Evolutionary conservation across 2,113 vertebrate genomes (phyloP).

Genomic region (Chascanopsetta lugubris): DNA sequence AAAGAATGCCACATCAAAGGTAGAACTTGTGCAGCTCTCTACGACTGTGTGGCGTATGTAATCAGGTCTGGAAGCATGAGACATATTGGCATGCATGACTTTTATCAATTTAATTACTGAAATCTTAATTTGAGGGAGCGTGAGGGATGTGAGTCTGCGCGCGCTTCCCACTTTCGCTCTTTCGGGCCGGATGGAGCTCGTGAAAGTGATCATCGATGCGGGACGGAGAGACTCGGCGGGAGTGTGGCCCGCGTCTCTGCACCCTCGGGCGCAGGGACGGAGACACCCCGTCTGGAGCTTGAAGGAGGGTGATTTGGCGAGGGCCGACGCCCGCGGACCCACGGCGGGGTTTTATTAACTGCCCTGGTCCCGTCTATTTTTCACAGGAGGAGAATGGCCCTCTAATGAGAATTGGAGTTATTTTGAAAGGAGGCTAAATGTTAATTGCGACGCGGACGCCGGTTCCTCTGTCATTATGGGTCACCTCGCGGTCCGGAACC

Average conservation of each 20-base stretch:
- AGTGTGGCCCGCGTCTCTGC: constrained; percentile 57
- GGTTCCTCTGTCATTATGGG: constrained; percentile 63
- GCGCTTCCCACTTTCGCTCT: constrained; percentile 44
- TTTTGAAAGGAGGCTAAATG: constrained; percentile 65
- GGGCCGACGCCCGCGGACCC: constrained; percentile 49
- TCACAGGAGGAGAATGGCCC: constrained; percentile 54
- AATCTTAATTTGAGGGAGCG: constrained; percentile 78
- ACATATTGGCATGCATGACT: constrained; percentile 77
- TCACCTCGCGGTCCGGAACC: constrained; percentile 44
- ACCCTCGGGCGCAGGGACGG: constrained; percentile 47
- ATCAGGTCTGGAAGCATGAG: constrained; percentile 79
- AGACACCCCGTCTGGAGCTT: constrained; percentile 59
- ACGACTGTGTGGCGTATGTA: constrained; percentile 70
- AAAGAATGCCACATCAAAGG: constrained; percentile 83
- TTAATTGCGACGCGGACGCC: constrained; percentile 68
- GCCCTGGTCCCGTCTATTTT: constrained; percentile 58
- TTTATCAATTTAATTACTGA: constrained; percentile 85
- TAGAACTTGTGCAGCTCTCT: constrained; percentile 74
- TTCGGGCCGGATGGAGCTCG: constrained; percentile 44
- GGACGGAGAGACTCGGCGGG: constrained; percentile 41
- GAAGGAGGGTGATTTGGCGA: constrained; percentile 64
- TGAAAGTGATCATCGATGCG: constrained; percentile 66
- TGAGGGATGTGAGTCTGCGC: constrained; percentile 51
- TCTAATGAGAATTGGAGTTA: constrained; percentile 62
- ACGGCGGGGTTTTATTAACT: constrained; percentile 75